A percentile compares a stretch with the other conserved stretches of the same genome.
Conservation (phyloP, 2,888 invertebrate genomes). For the Trissonchulus latispiculum region DNA sequence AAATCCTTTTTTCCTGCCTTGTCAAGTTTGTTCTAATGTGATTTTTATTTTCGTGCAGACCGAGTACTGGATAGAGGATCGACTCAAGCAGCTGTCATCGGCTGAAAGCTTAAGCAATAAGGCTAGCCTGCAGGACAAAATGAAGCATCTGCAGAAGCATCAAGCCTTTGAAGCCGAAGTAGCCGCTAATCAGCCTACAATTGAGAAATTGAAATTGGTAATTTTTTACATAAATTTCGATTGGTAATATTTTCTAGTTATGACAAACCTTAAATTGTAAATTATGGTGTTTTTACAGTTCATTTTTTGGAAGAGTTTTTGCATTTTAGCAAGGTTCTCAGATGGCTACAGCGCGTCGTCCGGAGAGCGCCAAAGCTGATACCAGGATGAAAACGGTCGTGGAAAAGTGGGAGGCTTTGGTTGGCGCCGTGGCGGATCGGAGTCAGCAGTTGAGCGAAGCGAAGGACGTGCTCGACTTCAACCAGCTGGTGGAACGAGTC, state of each 20-base stretch:
- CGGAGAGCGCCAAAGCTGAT: constrained; percentile 32
- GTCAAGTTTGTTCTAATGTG: no score
- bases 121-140: constrained; percentile 76
- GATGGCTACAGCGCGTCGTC: constrained; percentile 40
- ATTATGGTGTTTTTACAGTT: no score
- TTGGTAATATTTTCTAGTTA: no score
- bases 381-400: constrained; percentile 50
- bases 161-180: constrained; percentile 89
- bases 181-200: constrained; percentile 70
- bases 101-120: constrained; percentile 66
- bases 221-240: no score
- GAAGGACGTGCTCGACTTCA: constrained; percentile 90
- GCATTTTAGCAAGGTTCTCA: constrained; percentile 12
- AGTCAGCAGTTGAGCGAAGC: constrained; percentile 86
- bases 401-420: constrained; percentile 63
- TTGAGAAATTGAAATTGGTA: constrained; percentile 61
- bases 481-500: constrained; percentile 86
- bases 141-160: constrained; percentile 83
- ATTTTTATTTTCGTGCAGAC: constrained; percentile 50
- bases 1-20: no score
- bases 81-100: constrained; percentile 70
- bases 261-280: no score
- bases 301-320: no score
- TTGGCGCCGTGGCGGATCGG: constrained; percentile 59
- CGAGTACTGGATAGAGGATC: constrained; percentile 80